These are phyloP conservation scores for Catocala sponsa DNA, from an alignment of 2,888 invertebrate genomes.

Conservation along the genomic window DNA sequence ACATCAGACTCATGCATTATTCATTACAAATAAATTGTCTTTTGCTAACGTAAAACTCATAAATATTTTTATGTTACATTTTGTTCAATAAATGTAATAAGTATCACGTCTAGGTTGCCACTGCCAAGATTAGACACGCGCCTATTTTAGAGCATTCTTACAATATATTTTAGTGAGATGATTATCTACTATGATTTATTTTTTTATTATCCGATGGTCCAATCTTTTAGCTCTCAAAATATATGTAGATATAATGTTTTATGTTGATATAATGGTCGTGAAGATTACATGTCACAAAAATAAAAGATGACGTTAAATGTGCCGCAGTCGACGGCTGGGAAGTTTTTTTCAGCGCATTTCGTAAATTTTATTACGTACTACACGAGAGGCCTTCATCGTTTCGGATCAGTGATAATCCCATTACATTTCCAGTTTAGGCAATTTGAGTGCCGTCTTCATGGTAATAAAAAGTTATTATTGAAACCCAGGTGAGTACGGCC, in stretches of 20 bases:
- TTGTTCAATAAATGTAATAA: not conserved
- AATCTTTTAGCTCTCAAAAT: not conserved
- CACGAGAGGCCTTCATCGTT: conserved; percentile 72
- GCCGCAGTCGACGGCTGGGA: conserved; percentile 50
- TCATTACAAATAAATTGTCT: conserved; percentile 40
- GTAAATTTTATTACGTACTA: conserved; percentile 73
- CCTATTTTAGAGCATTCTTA: not conserved
- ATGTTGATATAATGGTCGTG: conserved; percentile 9
- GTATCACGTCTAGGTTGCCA: not conserved
- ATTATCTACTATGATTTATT: too few species aligned
- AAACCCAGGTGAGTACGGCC: conserved; percentile 63
- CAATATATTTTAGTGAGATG: not conserved
- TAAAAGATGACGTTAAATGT: conserved; percentile 56
- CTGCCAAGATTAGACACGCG: too few species aligned
- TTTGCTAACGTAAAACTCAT: conserved; percentile 3
- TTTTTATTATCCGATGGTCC: not conserved
- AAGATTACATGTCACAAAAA: conserved; percentile 41
- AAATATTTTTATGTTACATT: not conserved
- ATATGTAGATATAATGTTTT: conserved; percentile 2
- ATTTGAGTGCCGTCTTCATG: conserved; percentile 71
- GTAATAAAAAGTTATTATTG: conserved; percentile 76
- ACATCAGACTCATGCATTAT: conserved; percentile 52
- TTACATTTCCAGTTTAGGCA: conserved; percentile 77
- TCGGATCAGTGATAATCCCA: conserved; percentile 79
- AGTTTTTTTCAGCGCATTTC: conserved; percentile 66